phyloP scores from a whole-genome alignment of 2,113 vertebrate genomes.

The Axis porcinus region DNA sequence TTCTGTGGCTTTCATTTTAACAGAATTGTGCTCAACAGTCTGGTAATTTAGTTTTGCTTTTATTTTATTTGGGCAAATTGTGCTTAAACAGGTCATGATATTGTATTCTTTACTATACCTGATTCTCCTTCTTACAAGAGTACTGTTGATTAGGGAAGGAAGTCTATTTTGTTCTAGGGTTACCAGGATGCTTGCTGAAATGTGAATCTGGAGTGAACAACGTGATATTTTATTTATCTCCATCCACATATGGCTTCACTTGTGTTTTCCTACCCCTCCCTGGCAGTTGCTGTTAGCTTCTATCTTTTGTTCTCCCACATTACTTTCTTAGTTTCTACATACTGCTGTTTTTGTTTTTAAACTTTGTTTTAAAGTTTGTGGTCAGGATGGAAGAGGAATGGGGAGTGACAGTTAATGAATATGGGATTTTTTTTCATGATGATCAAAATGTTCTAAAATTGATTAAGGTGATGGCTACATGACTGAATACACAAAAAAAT shows the following conservation, averaged over 20 bases:
- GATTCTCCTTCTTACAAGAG: not conserved
- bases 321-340: not conserved
- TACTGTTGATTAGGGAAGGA: not conserved
- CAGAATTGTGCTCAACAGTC: not conserved
- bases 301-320: not conserved
- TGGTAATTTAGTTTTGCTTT: not conserved
- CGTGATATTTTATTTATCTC: not conserved
- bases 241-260: not conserved
- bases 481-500: not conserved
- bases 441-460: not conserved
- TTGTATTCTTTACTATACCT: not conserved
- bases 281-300: not conserved
- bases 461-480: not conserved
- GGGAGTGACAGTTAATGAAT: not conserved
- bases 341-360: not conserved
- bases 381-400: not conserved
- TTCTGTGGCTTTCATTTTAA: not conserved
- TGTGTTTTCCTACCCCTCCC: not conserved
- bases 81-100: not conserved
- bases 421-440: not conserved
- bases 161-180: not conserved
- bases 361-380: not conserved
- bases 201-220: not conserved
- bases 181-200: not conserved
- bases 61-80: slow-evolving; percentile 10